Evolutionary conservation across 2,797 vertebrate genomes (phyloP), one percentile per base, ranked within the genome.

Genomic region (Myiothlypis chrysogaster): DNA sequence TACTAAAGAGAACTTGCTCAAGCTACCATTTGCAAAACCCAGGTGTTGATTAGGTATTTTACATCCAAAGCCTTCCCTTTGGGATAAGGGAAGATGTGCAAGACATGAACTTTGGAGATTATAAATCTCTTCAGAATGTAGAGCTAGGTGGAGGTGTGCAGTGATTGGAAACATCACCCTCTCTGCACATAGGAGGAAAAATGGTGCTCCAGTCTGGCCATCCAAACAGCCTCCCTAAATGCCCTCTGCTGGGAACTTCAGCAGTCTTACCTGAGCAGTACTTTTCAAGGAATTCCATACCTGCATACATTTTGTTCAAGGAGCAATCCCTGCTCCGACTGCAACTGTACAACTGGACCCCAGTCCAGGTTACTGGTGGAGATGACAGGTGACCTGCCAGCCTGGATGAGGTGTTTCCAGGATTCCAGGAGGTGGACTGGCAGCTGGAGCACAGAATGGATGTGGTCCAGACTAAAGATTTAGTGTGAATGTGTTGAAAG

Each of bases 271-370:
- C 1, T 3, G 12, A 83, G 30, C 64, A 32, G 12, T 3, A 6
- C 7, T 72, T 77, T 23, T 12, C 25, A 8, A 41, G 34, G 22
- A 56, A 37, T 23, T 35, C 32, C 50, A 9, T 6, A 1, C 15
- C 13, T 1, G 6, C 1, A 16, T 0, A 6, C 35, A 22, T 16
- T 0, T 0, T 2, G 22, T 9, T 24, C 52, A 61, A 78, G 52
- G 12, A 43, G 21, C n/a, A 23, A 24, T 10, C 28, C 37, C 43
- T 34, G 20, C 34, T 49, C 32, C 22, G 27, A 13, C 9, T 52
- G 50, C 90, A 27, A 47, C 9, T 23, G 21, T 6, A 3, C 0
- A 1, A 4, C 0, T 7, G 23, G 44, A 23, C 6, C 34, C 30
- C 49, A 24, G 50, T 18, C 32, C 1, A 0, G 1, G 4, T 12